Percentiles rank a stretch among this genome's conserved stretches.
These are phyloP conservation scores for Cairina moschata DNA, from an alignment of 2,113 vertebrate genomes.

Conservation along the genomic window DNA sequence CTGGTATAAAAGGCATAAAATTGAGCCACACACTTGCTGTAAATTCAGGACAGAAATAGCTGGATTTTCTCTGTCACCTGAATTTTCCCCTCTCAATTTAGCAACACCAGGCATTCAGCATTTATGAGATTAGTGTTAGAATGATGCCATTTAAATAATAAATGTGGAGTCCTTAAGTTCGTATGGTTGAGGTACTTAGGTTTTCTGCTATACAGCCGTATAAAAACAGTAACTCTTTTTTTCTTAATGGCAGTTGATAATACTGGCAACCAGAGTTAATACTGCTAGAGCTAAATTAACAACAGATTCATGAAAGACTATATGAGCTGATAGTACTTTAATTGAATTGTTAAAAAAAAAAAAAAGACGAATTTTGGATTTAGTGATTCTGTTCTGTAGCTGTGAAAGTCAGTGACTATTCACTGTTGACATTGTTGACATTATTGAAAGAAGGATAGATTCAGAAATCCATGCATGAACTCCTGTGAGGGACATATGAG, in stretches of 20 bases:
- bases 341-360: neutral
- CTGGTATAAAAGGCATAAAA: neutral
- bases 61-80: neutral
- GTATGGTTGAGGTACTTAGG: neutral
- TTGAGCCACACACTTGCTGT: neutral
- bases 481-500: constrained; percentile 24
- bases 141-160: neutral
- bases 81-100: neutral
- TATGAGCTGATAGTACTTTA: neutral
- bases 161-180: neutral
- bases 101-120: neutral
- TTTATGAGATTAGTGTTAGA: neutral
- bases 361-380: neutral
- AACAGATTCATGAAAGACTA: neutral
- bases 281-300: neutral
- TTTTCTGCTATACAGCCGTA: neutral
- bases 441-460: neutral
- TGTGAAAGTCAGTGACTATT: neutral
- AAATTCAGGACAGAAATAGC: neutral
- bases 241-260: neutral
- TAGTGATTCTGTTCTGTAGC: neutral
- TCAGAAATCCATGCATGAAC: constrained; percentile 26
- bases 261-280: neutral
- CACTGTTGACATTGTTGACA: neutral
- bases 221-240: neutral